These are phyloP conservation scores for Podargus strigoides DNA, from an alignment of 2,797 vertebrate species.

Conservation along the genomic window DNA sequence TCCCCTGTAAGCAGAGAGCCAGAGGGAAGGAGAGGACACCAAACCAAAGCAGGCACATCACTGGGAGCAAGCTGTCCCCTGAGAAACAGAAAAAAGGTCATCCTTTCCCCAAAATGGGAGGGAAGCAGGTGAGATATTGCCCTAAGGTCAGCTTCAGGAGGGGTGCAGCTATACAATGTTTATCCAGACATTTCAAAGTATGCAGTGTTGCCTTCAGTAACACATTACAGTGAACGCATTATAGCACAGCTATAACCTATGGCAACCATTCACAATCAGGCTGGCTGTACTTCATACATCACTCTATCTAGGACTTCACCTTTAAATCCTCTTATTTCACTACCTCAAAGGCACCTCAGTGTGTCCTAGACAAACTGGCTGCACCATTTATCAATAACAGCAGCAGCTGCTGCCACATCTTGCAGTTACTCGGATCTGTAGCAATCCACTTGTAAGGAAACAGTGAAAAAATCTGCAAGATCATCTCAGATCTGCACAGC, in stretches of 20 bases:
- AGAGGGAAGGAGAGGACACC: not conserved
- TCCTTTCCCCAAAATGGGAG: not conserved
- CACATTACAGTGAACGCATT: not conserved
- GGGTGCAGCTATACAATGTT: not conserved
- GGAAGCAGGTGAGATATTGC: not conserved
- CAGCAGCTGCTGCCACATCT: slow-evolving; percentile 6
- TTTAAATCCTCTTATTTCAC: slow-evolving; percentile 21
- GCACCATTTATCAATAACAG: slow-evolving; percentile 27
- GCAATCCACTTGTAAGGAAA: not conserved
- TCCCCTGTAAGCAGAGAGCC: not conserved
- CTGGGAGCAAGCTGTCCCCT: not conserved
- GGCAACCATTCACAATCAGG: not conserved
- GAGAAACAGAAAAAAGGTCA: not conserved
- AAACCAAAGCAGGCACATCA: not conserved
- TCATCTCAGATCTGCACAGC: not conserved
- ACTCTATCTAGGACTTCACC: not conserved
- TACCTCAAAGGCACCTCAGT: slow-evolving; percentile 10
- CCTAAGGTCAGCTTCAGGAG: not conserved
- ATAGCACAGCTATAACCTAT: not conserved
- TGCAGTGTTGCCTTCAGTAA: not conserved
- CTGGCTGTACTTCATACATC: not conserved
- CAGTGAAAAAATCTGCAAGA: not conserved
- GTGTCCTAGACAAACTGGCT: not conserved
- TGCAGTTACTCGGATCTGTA: not conserved
- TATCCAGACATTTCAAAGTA: not conserved